These are phyloP conservation scores for Drosophila sechellia DNA, from an alignment of 1,140 invertebrate genomes.

Conservation along the genomic window DNA sequence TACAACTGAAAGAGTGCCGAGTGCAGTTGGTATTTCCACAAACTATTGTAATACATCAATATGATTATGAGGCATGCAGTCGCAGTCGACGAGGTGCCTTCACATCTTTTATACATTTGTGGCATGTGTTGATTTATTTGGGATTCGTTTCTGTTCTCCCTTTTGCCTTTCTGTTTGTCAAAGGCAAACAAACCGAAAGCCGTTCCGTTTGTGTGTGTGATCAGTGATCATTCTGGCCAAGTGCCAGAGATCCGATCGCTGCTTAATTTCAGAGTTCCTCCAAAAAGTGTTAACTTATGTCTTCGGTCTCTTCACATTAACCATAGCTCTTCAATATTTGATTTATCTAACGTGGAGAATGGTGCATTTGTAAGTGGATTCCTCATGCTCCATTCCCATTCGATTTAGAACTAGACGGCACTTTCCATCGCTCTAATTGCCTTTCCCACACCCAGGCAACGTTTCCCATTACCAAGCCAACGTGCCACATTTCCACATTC, in stretches of 20 bases:
- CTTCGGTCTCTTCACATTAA: conserved; percentile 28
- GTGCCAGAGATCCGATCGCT: conserved; percentile 14
- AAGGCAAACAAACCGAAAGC: conserved; percentile 59
- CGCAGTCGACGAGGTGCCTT: conserved; percentile 22
- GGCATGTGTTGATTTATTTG: conserved; percentile 79
- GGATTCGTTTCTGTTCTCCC: conserved; percentile 55
- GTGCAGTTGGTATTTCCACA: conserved; percentile 50
- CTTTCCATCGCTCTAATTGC: conserved; percentile 53
- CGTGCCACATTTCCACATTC: conserved; percentile 40
- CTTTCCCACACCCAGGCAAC: conserved; percentile 49
- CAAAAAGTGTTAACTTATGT: conserved; percentile 35
- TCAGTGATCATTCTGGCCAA: conserved; percentile 30
- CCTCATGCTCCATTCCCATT: conserved; percentile 15
- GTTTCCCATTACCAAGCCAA: conserved; percentile 33
- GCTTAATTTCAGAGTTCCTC: conserved; percentile 27
- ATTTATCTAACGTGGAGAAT: conserved; percentile 1
- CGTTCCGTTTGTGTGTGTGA: conserved; percentile 46
- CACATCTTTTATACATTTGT: conserved; percentile 40
- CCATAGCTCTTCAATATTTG: conserved; percentile 50
- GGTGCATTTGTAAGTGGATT: conserved; percentile 12
- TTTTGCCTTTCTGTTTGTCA: conserved; percentile 61
- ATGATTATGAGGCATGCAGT: conserved; percentile 66
- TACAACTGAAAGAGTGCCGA: conserved; percentile 38
- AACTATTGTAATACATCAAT: conserved; percentile 77
- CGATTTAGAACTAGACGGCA: conserved; percentile 33